Conservation (phyloP, 2,888 invertebrate genomes). For the Glaucopsyche alexis region DNA sequence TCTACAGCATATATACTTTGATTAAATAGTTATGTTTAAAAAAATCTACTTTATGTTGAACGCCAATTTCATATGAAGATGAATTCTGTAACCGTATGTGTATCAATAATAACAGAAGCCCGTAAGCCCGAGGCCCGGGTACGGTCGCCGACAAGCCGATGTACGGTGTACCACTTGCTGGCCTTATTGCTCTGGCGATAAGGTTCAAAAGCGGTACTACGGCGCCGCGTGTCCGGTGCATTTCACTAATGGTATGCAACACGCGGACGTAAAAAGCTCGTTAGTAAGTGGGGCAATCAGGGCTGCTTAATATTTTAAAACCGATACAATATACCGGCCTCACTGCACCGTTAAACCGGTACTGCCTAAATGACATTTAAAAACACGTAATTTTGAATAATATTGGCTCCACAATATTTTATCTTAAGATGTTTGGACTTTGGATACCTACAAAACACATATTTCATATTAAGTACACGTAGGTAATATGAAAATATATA, state of each 20-base stretch:
- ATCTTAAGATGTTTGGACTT: too few relatives aligned
- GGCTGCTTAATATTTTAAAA: constrained; percentile 3
- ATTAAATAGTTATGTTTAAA: too few relatives aligned
- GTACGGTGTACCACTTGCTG: too few relatives aligned
- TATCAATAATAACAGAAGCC: background rate
- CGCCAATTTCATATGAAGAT: too few relatives aligned
- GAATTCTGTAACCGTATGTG: background rate
- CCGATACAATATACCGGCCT: background rate
- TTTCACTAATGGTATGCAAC: background rate
- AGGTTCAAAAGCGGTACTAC: background rate
- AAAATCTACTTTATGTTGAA: too few relatives aligned
- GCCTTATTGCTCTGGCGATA: too few relatives aligned
- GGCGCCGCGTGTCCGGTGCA: background rate
- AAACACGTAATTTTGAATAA: background rate
- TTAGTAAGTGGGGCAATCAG: constrained; percentile 22
- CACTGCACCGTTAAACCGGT: constrained; percentile 6
- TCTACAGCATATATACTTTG: too few relatives aligned
- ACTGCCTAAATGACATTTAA: background rate
- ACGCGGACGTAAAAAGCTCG: constrained; percentile 14
- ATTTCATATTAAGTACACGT: too few relatives aligned
- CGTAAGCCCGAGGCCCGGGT: background rate
- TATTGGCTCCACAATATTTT: too few relatives aligned
- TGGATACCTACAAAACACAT: too few relatives aligned
- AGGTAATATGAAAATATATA: too few relatives aligned
- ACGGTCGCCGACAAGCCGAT: background rate